phyloP scores from a whole-genome alignment of 2,797 vertebrate genomes.

The Sebastiscus tertius region DNA sequence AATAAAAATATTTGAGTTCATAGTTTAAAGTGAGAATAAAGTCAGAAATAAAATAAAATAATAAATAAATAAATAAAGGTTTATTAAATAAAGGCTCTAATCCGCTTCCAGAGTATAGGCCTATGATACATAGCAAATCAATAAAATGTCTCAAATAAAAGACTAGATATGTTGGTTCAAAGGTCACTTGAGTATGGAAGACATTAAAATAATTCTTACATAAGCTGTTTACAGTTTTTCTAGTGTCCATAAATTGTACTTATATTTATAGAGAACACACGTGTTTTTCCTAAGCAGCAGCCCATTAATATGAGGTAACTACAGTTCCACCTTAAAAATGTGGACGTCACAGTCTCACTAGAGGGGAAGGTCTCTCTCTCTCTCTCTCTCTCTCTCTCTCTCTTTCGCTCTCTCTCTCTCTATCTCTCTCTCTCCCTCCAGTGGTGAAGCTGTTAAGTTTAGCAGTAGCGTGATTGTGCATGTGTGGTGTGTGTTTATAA shows the following conservation, averaged over 20 bases:
- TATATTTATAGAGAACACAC: neutral
- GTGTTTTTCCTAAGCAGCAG: neutral
- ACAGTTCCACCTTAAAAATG: slow-evolving; percentile 73
- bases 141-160: neutral
- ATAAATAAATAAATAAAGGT: neutral
- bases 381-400: neutral
- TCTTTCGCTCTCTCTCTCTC: neutral
- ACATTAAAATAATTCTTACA: neutral
- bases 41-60: neutral
- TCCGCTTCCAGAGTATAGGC: no score
- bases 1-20: no score
- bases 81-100: no score
- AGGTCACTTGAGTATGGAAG: neutral
- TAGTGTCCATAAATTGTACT: no score
- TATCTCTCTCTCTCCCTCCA: slow-evolving; percentile 19
- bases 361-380: slow-evolving; percentile 3
- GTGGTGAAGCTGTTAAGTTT: slow-evolving; percentile 20
- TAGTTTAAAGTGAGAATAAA: no score
- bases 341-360: neutral
- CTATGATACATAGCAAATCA: neutral
- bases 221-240: neutral
- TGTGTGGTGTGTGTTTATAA: slow-evolving; percentile 15
- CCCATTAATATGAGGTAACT: neutral
- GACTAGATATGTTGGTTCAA: neutral
- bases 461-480: neutral